These are phyloP conservation scores for Limnephilus marmoratus DNA, from an alignment of 2,888 invertebrate species.

Conservation along the genomic window DNA sequence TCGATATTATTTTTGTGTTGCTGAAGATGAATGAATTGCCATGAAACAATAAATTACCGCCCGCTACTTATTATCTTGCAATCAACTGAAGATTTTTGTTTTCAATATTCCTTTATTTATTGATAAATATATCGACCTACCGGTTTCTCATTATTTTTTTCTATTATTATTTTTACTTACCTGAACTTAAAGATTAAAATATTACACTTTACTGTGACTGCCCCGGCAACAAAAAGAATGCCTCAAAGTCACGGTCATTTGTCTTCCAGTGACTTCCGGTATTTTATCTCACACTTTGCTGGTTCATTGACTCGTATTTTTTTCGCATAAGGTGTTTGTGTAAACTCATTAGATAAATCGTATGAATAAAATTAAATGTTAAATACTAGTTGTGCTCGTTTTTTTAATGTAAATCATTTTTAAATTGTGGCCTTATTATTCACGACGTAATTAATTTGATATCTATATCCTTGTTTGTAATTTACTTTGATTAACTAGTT, in stretches of 20 bases:
- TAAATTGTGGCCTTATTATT: neutral
- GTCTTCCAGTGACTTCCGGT: neutral
- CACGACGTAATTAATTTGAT: neutral
- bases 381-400: neutral
- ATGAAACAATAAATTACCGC: neutral
- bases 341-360: neutral
- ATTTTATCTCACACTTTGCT: neutral
- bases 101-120: neutral
- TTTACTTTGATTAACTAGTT: neutral
- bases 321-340: neutral
- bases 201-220: neutral
- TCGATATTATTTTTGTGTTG: too few species aligned
- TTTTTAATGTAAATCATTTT: neutral
- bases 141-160: neutral
- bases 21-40: too few species aligned
- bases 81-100: neutral
- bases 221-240: neutral
- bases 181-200: too few species aligned
- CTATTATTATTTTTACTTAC: neutral
- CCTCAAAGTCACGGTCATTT: neutral
- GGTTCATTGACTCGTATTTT: neutral
- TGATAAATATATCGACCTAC: neutral
- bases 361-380: neutral
- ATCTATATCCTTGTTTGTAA: neutral
- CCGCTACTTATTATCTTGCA: neutral